phyloP scores from a whole-genome alignment of 2,113 vertebrate species.

The Chitala chitala region DNA sequence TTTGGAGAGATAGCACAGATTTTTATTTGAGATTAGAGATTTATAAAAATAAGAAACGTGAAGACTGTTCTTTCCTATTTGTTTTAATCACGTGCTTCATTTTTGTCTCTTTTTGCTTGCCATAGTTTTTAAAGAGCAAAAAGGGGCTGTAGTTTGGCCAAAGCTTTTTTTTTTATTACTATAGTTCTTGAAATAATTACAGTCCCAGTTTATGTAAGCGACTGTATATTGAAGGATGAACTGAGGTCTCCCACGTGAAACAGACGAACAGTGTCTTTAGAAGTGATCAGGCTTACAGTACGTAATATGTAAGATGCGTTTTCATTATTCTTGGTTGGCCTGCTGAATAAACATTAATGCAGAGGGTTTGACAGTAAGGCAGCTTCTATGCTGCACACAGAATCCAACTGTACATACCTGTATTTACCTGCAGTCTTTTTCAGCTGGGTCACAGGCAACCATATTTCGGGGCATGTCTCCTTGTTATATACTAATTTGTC shows the following conservation, averaged over 20 bases:
- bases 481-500: neutral
- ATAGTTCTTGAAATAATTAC: slow-evolving; percentile 38
- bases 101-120: slow-evolving; percentile 45
- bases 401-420: too few relatives aligned
- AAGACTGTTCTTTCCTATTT: slow-evolving; percentile 39
- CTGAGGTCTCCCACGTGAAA: slow-evolving; percentile 15
- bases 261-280: slow-evolving; percentile 32
- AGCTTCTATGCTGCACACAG: too few relatives aligned
- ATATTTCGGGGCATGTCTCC: too few relatives aligned
- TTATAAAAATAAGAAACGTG: slow-evolving; percentile 35
- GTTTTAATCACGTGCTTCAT: slow-evolving; percentile 45
- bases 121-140: slow-evolving; percentile 41
- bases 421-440: too few relatives aligned
- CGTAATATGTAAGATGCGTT: too few relatives aligned
- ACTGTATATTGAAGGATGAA: slow-evolving; percentile 20
- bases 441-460: too few relatives aligned
- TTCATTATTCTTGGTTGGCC: too few relatives aligned
- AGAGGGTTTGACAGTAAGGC: too few relatives aligned
- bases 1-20: slow-evolving; percentile 58
- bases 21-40: slow-evolving; percentile 36
- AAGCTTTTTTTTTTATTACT: slow-evolving; percentile 45
- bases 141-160: slow-evolving; percentile 63
- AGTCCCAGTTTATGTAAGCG: slow-evolving; percentile 20
- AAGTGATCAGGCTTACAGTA: too few relatives aligned
- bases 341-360: too few relatives aligned